Base-by-base conservation (phyloP, 2,113 vertebrate species). In the Lipophrys pholis region DNA sequence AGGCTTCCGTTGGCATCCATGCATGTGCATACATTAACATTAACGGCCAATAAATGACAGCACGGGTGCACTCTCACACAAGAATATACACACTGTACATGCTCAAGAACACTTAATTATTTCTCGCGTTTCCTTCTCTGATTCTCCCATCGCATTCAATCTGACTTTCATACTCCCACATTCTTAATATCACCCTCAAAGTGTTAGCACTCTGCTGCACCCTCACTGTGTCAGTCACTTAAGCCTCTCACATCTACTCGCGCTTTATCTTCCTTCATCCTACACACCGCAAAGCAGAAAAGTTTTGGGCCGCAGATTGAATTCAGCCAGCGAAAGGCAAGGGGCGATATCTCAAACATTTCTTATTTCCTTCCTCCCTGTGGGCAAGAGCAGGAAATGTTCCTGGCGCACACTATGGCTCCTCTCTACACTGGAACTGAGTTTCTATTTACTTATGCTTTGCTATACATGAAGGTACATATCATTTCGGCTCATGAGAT, bases 161-260 rank as follows among this genome's bases (percentile, higher is more conserved):
- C 70, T 69, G 46, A 12, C 51, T 81, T 84, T 85, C 64, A 74
- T 70, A 69, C 69, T 64, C 69, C 72, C 73, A 66, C 81, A 66
- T 80, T 82, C 71, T 82, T 76, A 58, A 42, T 72, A 83, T 82
- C 82, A 54, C 67, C 56, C 73, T 78, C 51, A 58, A 51, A 78
- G 79, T 85, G 75, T 69, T 53, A 38, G 76, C 76, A 64, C 72
- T 81, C 73, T 69, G 62, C 74, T 15, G 60, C 77, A 50, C 75
- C 70, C 70, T 74, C 55, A 14, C 38, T 53, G 61, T 76, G 72
- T 89, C 82, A 82, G 61, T 73, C 70, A 72, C 65, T 73, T 62
- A 65, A 59, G 54, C 53, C 58, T 76, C 61, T 71, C 78, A 39
- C 69, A 72, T 65, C 54, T 49, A 30, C 61, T 84, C 78, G 41